Evolutionary conservation across 2,797 vertebrate species (phyloP), one percentile per base, ranked within the genome.

Genomic region (Enteromius treurensis): DNA sequence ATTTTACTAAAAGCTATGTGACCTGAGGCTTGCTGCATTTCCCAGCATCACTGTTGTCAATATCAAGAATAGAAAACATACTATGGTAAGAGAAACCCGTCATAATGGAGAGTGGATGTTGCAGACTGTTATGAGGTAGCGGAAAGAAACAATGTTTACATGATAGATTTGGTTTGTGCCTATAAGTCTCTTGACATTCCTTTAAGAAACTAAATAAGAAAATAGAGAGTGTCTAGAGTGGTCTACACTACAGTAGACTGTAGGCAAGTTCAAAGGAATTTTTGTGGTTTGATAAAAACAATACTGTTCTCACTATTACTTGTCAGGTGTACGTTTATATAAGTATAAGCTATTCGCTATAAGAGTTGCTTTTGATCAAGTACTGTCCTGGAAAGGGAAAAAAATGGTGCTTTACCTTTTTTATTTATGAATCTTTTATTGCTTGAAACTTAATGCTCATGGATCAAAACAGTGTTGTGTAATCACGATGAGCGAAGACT

Each of bases 141-240:
- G 21, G 55, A 73, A 45, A 47, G 75, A 81, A 86, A 82, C 70
- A 78, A 85, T 87, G 91, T 91, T 91, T 91, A 91, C 91, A 89
- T 88, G 79, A 84, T 65, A 82, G 86, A 89, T 79, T 86, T 82
- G 87, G 85, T 89, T 89, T 84, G 89, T 91, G 90, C 91, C 90
- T 91, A 88, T 75, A 88, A 84, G 84, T 85, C 89, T 90, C 88
- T 90, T 88, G 86, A 91, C 90, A 91, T 91, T 91, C 91, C 89
- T 90, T 89, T 81, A 74, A 47, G 53, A 83, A 84, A 58, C 80
- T 53, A 89, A 83, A 85, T 51, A 71, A 88, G 87, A 83, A 84
- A 77, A 77, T 40, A 88, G 71, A 88, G 83, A 82, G 84, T 84
- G 65, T 70, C 67, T 84, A 67, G 51, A 83, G 83, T 51, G 67